Evolutionary conservation across 2,888 invertebrate species (phyloP).

Genomic region (Molanna angustata): DNA sequence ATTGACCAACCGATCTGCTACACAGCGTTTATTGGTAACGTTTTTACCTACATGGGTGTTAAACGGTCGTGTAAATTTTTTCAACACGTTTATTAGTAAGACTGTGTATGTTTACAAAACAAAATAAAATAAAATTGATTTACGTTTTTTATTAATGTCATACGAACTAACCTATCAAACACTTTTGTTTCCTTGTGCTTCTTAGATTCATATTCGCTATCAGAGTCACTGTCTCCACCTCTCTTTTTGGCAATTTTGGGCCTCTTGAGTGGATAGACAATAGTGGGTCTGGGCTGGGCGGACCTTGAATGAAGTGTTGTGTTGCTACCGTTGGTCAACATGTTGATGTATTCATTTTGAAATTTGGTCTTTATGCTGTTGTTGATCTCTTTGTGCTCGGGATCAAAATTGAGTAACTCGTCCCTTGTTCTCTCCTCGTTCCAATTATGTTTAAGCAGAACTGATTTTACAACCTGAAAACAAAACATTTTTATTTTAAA

Average conservation of each 20-base stretch:
- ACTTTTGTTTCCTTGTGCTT: constrained; percentile 63
- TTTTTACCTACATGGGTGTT: too few species aligned
- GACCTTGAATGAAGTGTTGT: constrained; percentile 1
- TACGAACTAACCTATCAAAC: constrained; percentile 66
- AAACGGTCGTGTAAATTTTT: too few species aligned
- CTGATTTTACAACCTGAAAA: constrained; percentile 54
- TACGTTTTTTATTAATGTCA: too few species aligned
- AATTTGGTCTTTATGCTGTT: constrained; percentile 48
- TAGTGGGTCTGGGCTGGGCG: constrained; percentile 1
- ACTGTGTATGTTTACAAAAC: too few species aligned
- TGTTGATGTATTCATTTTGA: constrained; percentile 16
- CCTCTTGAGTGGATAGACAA: constrained; percentile 4
- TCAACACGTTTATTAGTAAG: too few species aligned
- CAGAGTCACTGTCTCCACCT: constrained; percentile 55
- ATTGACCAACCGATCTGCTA: too few species aligned
- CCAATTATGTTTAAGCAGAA: constrained; percentile 54
- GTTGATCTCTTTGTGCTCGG: constrained; percentile 45
- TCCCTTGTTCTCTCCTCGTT: constrained; percentile 57
- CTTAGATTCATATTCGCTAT: constrained; percentile 58
- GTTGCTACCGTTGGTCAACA: constrained; percentile 5
- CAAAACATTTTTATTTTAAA: too few species aligned
- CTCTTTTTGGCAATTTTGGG: constrained; percentile 34
- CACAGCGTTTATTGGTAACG: too few species aligned
- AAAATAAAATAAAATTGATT: too few species aligned
- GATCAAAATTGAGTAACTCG: constrained; percentile 51